Conservation (phyloP, 2,797 vertebrate species). For the Buphagus erythrorhynchus region DNA sequence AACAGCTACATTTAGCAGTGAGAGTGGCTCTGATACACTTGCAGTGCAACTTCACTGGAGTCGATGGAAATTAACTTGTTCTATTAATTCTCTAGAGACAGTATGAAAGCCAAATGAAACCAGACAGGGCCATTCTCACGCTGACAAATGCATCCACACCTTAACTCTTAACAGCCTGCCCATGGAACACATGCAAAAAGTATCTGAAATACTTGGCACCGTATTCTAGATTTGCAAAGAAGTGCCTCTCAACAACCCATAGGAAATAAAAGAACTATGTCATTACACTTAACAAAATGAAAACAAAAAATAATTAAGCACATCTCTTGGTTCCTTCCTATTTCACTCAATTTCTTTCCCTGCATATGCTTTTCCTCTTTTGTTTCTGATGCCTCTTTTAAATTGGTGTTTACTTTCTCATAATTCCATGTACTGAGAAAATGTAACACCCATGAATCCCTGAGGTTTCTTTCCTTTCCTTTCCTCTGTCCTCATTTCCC, state of each 20-base stretch:
- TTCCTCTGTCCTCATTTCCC: neutral
- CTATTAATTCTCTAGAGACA: slow-evolving; percentile 10
- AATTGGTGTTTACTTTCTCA: neutral
- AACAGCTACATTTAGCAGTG: slow-evolving; percentile 10
- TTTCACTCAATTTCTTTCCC: neutral
- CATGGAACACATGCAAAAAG: neutral
- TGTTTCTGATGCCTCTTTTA: slow-evolving; percentile 1
- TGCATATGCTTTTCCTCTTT: neutral
- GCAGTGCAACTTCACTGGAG: neutral
- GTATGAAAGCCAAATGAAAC: slow-evolving; percentile 29
- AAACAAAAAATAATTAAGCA: neutral
- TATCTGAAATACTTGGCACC: neutral
- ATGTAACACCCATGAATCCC: neutral
- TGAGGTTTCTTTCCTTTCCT: neutral
- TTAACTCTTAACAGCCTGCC: slow-evolving; percentile 13
- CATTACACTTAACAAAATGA: neutral
- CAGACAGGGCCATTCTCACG: slow-evolving; percentile 13
- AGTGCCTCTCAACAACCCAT: neutral
- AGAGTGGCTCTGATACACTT: neutral
- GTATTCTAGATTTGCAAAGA: neutral
- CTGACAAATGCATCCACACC: neutral
- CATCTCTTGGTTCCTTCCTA: neutral
- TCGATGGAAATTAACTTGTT: neutral
- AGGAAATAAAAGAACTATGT: neutral
- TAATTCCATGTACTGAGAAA: neutral